Evolutionary conservation across 2,888 invertebrate genomes (phyloP).

Genomic region (Lasioglossum figueresi): DNA sequence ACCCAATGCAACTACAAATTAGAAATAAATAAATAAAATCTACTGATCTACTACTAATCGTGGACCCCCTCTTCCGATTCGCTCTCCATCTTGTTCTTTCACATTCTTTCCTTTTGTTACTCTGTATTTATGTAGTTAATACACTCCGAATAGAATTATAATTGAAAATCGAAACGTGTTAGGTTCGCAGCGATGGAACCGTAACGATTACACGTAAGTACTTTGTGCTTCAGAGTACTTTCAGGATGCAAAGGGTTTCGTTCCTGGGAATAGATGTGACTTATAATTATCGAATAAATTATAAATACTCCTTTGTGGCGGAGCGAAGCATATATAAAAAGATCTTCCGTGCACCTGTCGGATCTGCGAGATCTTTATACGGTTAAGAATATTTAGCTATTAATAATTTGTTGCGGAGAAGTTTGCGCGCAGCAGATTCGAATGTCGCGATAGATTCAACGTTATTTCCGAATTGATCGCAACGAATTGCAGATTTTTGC

Average conservation of each 20-base stretch:
- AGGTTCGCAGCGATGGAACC: neutral
- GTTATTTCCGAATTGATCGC: neutral
- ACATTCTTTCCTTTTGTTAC: too few species aligned
- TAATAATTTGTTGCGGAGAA: neutral
- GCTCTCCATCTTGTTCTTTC: too few species aligned
- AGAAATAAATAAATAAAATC: too few species aligned
- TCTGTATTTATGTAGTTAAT: too few species aligned
- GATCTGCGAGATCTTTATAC: neutral
- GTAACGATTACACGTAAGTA: neutral
- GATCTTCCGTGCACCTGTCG: neutral
- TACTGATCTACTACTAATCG: too few species aligned
- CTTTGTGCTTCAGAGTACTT: neutral
- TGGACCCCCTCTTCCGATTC: too few species aligned
- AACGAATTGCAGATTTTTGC: conserved; percentile 40
- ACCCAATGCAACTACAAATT: too few species aligned
- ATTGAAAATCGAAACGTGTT: neutral
- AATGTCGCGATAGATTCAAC: neutral
- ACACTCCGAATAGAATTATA: neutral
- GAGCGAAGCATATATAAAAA: neutral
- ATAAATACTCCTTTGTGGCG: neutral
- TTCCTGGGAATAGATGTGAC: neutral
- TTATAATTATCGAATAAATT: neutral
- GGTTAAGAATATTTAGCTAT: neutral
- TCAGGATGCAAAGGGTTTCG: neutral
- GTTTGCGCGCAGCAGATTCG: neutral